Evolutionary conservation across 1,140 invertebrate species (phyloP), one percentile per base, ranked within the genome.

Genomic region (Cardiocondyla obscurior): DNA sequence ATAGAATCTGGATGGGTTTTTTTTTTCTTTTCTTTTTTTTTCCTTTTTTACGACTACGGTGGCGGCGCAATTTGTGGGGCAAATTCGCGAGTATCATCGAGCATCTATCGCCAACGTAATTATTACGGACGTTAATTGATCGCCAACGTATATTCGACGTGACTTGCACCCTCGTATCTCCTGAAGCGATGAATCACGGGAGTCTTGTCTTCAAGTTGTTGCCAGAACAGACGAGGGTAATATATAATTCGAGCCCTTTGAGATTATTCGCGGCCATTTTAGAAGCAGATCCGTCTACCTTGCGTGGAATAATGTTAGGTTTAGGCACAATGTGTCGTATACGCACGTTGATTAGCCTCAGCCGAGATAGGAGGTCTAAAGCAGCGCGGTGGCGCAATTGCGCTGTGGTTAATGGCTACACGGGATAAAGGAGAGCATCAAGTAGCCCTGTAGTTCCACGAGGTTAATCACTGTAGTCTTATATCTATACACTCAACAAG

Each of bases 331-430:
- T 42, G 62, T 69, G 46, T 79, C 62, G 74, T 79, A 53, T 79
- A 79, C 62, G 74, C 62, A 67, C 33, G 25, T 53, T 79, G 74
- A 79, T 79, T 79, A 79, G 64, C 62, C 69, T 25, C 22, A 39
- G 25, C 22, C 33, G 12, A 33, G 39, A 8, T 28, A 19, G 44
- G 16, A 46, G 44, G 12, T 42, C 74, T 39, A 51, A 53, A 77
- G 49, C 58, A 57, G 25, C 51, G 39, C 67, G 77, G 64, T 46
- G 67, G 77, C 42, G 67, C 67, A 74, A 81, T 81, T 74, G 51
- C 28, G 79, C 51, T 28, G 39, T 53, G 79, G 79, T 81, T 81
- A 81, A 81, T 81, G 51, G 79, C 30, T 39, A 81, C 79, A 39
- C 12, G 39, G 69, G 69, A 46, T 60, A 81, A 81, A 73, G 69